Conservation (phyloP, 2,113 vertebrate genomes). For the Strix aluco region DNA sequence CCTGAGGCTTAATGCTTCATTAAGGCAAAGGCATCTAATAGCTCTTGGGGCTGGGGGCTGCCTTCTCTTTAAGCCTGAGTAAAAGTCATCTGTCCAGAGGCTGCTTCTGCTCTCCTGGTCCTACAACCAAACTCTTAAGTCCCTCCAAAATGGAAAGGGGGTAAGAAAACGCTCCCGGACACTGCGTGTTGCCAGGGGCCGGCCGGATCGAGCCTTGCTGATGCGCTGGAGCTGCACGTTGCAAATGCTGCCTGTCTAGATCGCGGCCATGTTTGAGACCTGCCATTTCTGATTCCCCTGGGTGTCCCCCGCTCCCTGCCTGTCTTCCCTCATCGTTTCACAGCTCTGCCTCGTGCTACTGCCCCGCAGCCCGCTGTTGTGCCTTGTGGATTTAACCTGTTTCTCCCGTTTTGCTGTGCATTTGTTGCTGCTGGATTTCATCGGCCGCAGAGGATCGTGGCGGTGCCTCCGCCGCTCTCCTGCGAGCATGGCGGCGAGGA, state of each 20-base stretch:
- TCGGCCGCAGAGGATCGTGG: background rate
- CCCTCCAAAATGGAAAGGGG: background rate
- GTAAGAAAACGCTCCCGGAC: rapidly evolving
- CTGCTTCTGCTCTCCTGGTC: background rate
- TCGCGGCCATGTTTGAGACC: background rate
- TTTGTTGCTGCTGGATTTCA: background rate
- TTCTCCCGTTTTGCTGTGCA: rapidly evolving
- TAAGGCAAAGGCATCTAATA: constrained; percentile 50
- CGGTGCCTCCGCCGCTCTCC: rapidly evolving
- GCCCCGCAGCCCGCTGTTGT: background rate
- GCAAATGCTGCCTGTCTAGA: rapidly evolving
- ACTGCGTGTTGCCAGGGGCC: rapidly evolving
- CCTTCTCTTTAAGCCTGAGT: background rate
- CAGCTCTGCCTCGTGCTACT: background rate
- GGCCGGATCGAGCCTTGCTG: background rate
- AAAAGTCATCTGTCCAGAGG: background rate
- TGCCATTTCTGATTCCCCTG: background rate
- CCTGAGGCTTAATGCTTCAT: constrained; percentile 55
- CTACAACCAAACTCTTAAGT: background rate
- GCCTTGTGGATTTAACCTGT: background rate
- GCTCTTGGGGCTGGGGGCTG: background rate
- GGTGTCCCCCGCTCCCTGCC: background rate
- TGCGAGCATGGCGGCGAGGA: rapidly evolving
- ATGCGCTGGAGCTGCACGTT: background rate
- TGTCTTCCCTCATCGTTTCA: rapidly evolving